Evolutionary conservation across 2,888 invertebrate species (phyloP).

Genomic region (Tenthredo distinguenda): DNA sequence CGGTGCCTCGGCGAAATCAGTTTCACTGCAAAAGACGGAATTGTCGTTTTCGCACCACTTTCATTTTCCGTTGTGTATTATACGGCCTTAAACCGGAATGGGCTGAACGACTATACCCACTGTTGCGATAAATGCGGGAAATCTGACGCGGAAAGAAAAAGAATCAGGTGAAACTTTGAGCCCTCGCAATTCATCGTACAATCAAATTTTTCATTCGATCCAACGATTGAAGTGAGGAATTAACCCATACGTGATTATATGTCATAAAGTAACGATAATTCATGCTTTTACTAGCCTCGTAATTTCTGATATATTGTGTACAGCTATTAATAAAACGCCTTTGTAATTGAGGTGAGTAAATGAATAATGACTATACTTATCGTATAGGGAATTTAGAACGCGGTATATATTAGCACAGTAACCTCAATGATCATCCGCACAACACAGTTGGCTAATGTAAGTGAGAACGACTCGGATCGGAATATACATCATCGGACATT

Average conservation of each 20-base stretch:
- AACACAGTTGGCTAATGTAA: neutral
- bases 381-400: neutral
- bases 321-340: neutral
- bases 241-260: neutral
- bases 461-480: neutral
- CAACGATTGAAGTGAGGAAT: neutral
- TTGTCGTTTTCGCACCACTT: constrained; percentile 4
- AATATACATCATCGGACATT: neutral
- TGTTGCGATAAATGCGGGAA: neutral
- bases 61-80: constrained; percentile 15
- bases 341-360: neutral
- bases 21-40: neutral
- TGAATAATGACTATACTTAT: neutral
- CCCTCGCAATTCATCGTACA: neutral
- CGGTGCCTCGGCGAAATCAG: neutral
- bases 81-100: neutral
- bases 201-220: neutral
- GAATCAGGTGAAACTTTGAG: neutral
- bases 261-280: neutral
- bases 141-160: neutral
- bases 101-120: neutral
- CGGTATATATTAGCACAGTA: constrained; percentile 11
- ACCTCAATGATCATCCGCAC: constrained; percentile 10
- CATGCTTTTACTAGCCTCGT: neutral
- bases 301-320: neutral